Evolutionary conservation across 37 sponge, comb jelly and placozoan genomes (phyloP).

Genomic region (Halisarca cf. caerulea): DNA sequence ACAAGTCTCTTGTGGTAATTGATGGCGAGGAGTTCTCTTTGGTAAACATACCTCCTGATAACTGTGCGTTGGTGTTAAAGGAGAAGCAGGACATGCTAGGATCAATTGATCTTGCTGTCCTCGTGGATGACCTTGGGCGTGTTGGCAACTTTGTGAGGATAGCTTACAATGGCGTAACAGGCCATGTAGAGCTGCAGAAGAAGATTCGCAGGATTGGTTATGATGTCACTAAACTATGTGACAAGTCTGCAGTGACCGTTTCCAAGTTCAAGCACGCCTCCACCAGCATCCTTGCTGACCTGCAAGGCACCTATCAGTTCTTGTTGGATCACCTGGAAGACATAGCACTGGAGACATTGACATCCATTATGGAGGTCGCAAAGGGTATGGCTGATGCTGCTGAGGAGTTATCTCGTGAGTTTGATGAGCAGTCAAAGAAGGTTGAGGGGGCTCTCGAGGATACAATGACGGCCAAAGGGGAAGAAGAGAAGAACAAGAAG

Average conservation of each 20-base stretch:
- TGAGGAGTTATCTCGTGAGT: conserved; percentile 36
- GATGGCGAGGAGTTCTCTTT: background rate
- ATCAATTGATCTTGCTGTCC: conserved; percentile 44
- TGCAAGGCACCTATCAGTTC: conserved; percentile 36
- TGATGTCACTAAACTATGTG: conserved; percentile 47
- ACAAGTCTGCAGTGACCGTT: conserved; percentile 38
- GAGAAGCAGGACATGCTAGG: conserved; percentile 34
- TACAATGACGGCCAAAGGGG: background rate
- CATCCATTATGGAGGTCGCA: conserved; percentile 3
- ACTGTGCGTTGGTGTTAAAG: background rate
- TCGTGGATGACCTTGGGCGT: conserved; percentile 57
- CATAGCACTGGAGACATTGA: conserved; percentile 36
- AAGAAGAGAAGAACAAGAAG: background rate
- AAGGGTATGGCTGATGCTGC: conserved; percentile 48
- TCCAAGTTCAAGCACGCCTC: conserved; percentile 35
- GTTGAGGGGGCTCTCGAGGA: conserved; percentile 19
- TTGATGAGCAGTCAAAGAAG: conserved; percentile 37
- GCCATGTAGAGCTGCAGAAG: conserved; percentile 43
- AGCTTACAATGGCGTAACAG: conserved; percentile 64
- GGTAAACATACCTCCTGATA: background rate
- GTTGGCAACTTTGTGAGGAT: conserved; percentile 62
- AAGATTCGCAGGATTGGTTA: conserved; percentile 36
- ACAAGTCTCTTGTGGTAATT: background rate
- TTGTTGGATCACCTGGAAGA: conserved; percentile 39
- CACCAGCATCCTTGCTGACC: background rate